phyloP scores from a whole-genome alignment of 2,797 vertebrate species.

The Scomberomorus guttatus region DNA sequence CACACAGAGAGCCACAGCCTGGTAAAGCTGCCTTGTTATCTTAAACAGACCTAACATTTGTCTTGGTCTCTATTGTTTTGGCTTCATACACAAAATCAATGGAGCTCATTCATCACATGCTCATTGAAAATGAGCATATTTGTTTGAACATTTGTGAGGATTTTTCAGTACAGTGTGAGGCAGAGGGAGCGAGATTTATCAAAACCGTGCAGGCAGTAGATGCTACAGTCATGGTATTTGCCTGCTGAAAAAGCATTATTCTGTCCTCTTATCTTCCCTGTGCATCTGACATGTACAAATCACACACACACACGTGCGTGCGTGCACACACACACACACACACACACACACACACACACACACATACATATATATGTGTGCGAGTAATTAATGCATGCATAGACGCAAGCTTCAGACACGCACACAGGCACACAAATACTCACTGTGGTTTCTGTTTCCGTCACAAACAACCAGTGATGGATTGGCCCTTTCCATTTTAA shows the following conservation, averaged over 20 bases:
- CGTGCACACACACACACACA: slow-evolving; percentile 6
- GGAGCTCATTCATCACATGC: slow-evolving; percentile 77
- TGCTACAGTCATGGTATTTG: slow-evolving; percentile 59
- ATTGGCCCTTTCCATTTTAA: slow-evolving; percentile 82
- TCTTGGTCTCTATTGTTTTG: slow-evolving; percentile 79
- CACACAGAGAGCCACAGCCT: slow-evolving; percentile 25
- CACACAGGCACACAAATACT: slow-evolving; percentile 52
- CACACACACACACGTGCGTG: slow-evolving; percentile 30
- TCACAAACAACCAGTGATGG: slow-evolving; percentile 83
- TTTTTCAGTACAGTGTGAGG: slow-evolving; percentile 58
- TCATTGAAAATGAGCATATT: slow-evolving; percentile 75
- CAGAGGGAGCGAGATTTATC: slow-evolving; percentile 71
- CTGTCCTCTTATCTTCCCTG: slow-evolving; percentile 56
- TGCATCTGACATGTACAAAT: slow-evolving; percentile 67
- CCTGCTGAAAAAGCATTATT: slow-evolving; percentile 74
- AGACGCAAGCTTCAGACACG: slow-evolving; percentile 17
- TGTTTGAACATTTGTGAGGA: slow-evolving; percentile 74
- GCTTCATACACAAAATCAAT: slow-evolving; percentile 73
- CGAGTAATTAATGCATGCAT: slow-evolving; percentile 48
- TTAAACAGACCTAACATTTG: slow-evolving; percentile 68
- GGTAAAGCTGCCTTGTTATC: slow-evolving; percentile 60
- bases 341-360: slow-evolving; percentile 48
- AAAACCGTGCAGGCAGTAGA: slow-evolving; percentile 56
- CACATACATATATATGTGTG: slow-evolving; percentile 7
- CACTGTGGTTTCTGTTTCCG: slow-evolving; percentile 64